Evolutionary conservation across 2,888 invertebrate genomes (phyloP), one percentile per base, ranked within the genome.

Genomic region (Tenthredo notha): DNA sequence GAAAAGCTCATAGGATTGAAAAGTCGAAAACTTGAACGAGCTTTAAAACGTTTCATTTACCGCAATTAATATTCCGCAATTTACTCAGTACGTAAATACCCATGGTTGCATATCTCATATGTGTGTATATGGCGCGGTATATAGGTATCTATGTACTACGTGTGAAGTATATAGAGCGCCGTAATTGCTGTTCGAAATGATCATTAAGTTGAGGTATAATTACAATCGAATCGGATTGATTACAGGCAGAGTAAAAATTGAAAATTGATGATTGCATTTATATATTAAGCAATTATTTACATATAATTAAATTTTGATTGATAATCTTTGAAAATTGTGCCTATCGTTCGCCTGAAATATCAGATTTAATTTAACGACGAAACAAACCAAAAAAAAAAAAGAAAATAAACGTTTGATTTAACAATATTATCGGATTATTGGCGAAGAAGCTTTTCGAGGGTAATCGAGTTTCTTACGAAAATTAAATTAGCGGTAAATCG

Each of bases 391-490:
- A 21, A 10, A 37, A 4, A 70, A 18, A 33, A n/a, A 2, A 7
- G 21, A 74, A 43, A 21, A 25, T 10, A 43, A n/a, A 12, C 3
- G 43, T 43, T 43, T 40, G 33, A 74, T 74, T 40, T 21, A 43
- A 74, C n/a, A 43, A 21, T 21, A 7, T 70, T n/a, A 70, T 70
- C 70, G 25, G n/a, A 18, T 37, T 70, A 15, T 33, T n/a, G 6
- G n/a, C 37, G 70, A 40, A 10, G 40, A 25, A 74, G 21, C 72
- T 74, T 25, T 43, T 29, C 18, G n/a, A 43, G 72, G n/a, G 43
- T 74, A 74, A 74, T 74, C 21, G 72, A 74, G 72, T 74, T 40
- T 10, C 43, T 74, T 74, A 40, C 10, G n/a, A 74, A 74, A 74
- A 74, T 74, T 18, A n/a, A 74, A 74, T 74, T 67, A 67, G 10